Base-by-base conservation (phyloP, 2,113 vertebrate genomes). In the Platysteira castanea region DNA sequence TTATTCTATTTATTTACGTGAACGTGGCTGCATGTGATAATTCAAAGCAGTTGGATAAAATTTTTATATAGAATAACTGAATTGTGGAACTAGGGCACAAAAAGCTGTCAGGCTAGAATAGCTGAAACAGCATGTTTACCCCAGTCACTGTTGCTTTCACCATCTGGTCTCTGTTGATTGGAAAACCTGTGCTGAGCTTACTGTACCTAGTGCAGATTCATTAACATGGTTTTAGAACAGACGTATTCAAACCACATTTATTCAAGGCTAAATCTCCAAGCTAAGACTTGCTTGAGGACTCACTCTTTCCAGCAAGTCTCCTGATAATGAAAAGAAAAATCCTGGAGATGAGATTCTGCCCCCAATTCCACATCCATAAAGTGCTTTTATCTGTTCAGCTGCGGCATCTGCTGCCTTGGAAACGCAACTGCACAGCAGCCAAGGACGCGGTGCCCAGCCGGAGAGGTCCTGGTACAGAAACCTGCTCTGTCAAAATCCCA, bases 351-450 rank as follows among this genome's bases (percentile, higher is more conserved):
- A 84, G 46, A 63, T 75, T 70, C 80, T 84, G 33, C 22, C 27
- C 76, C 53, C 33, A 52, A 3, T 21, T 35, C 44, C 73, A 53
- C 73, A 46, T 33, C 60, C 67, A 61, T 12, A 1, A 54, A 46
- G 16, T 3, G 28, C 37, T 68, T 84, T 95, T 60, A 54, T 60
- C 70, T 86, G 76, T 91, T 96, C 70, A 53, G 89, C 93, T 94
- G 94, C 79, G 93, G 93, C 96, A 95, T 46, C 96, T 96, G 94
- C 95, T 96, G 96, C 81, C 83, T 67, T 11, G 6, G 47, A 52
- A 81, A 77, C 3, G 95, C 80, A 95, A 95, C 33, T 94, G 90
- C 95, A 95, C 59, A 81, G 77, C 44, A 87, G 31, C 61, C 80
- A 77, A 68, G 73, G 81, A 35, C 2, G 0, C 6, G 0, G 71